Evolutionary conservation across 2,888 invertebrate genomes (phyloP).

Genomic region (Sialis fuliginosa): DNA sequence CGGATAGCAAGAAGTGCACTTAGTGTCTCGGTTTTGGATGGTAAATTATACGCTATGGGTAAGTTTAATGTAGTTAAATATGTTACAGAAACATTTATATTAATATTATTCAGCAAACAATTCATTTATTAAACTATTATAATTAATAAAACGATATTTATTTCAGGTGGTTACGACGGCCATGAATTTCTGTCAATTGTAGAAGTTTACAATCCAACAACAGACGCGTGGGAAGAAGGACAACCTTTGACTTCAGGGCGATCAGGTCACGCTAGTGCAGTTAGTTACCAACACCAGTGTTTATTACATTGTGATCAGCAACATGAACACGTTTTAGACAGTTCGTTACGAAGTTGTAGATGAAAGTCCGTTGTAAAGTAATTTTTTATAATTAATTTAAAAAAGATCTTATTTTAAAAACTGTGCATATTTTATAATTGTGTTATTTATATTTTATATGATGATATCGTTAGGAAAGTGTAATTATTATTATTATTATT

Average conservation of each 20-base stretch:
- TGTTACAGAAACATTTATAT: not conserved
- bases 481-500: too few relatives aligned
- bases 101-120: slow-evolving; percentile 1
- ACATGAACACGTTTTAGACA: slow-evolving; percentile 2
- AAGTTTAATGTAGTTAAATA: too few relatives aligned
- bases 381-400: too few relatives aligned
- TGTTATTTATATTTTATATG: too few relatives aligned
- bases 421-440: too few relatives aligned
- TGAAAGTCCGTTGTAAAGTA: too few relatives aligned
- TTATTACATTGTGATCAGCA: slow-evolving; percentile 24
- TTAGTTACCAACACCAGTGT: slow-evolving; percentile 62
- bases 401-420: too few relatives aligned
- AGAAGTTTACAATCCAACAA: slow-evolving; percentile 70
- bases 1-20: slow-evolving; percentile 71
- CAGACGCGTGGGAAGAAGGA: slow-evolving; percentile 59
- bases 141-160: slow-evolving; percentile 1
- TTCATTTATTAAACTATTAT: too few relatives aligned
- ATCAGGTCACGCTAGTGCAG: slow-evolving; percentile 84
- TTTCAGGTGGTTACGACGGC: slow-evolving; percentile 78
- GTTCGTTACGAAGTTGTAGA: not conserved
- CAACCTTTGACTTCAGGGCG: slow-evolving; percentile 66
- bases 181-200: slow-evolving; percentile 67
- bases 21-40: slow-evolving; percentile 70
- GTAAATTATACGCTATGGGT: slow-evolving; percentile 81
- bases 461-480: too few relatives aligned